Evolutionary conservation across 2,797 vertebrate species (phyloP).

Genomic region (Dendrocincla tyrannina): DNA sequence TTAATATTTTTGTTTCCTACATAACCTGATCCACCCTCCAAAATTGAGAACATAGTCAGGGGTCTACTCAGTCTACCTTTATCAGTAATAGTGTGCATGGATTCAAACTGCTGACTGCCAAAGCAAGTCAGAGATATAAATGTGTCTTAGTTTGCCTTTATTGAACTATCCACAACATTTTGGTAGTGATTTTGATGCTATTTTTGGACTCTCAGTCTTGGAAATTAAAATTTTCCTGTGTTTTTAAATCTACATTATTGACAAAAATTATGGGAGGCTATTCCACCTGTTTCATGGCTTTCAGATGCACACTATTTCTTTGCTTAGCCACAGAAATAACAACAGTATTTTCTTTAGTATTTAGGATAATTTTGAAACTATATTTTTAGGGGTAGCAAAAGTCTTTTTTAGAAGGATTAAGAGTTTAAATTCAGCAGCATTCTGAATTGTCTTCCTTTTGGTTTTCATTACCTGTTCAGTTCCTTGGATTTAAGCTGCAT

Average conservation of each 20-base stretch:
- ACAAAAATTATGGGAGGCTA: neutral
- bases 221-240: neutral
- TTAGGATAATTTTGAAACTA: neutral
- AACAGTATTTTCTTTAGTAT: neutral
- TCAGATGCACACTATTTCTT: neutral
- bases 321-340: neutral
- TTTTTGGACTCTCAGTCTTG: neutral
- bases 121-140: neutral
- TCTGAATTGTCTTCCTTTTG: neutral
- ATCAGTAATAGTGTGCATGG: neutral
- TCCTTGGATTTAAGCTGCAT: neutral
- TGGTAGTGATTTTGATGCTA: neutral
- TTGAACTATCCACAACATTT: neutral
- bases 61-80: neutral
- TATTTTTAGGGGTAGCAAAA: neutral
- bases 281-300: neutral
- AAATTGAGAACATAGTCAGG: constrained; percentile 32
- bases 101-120: neutral
- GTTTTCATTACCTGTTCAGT: neutral
- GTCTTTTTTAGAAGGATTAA: neutral
- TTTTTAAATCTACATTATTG: neutral
- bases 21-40: constrained; percentile 31
- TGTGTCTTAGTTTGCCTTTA: neutral
- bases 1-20: constrained; percentile 61
- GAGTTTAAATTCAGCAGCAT: neutral